Evolutionary conservation across 2,797 vertebrate genomes (phyloP).

Genomic region (Cirrhinus mrigala): DNA sequence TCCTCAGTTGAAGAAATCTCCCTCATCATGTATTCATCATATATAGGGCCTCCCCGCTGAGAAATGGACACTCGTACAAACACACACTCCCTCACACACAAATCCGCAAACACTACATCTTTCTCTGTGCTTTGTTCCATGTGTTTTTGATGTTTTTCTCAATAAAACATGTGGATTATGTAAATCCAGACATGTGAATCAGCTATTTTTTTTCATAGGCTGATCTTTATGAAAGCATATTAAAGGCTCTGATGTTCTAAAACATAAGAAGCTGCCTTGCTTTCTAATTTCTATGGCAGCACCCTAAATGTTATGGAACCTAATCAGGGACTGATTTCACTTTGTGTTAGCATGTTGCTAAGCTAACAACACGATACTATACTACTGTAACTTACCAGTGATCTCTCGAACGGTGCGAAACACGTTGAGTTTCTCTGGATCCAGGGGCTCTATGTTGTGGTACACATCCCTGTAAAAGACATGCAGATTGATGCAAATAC

Average conservation of each 20-base stretch:
- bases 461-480: conserved; percentile 86
- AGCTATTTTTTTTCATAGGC: background rate
- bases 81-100: conserved; percentile 19
- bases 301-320: background rate
- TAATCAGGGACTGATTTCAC: background rate
- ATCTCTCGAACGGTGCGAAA: conserved; percentile 96
- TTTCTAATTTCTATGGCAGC: background rate
- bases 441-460: conserved; percentile 92
- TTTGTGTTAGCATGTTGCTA: background rate
- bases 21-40: conserved; percentile 77
- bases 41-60: conserved; percentile 68
- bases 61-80: conserved; percentile 13
- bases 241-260: background rate
- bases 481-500: background rate
- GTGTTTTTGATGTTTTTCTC: background rate
- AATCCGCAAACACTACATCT: background rate
- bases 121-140: background rate
- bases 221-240: background rate
- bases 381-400: conserved; percentile 83
- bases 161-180: conserved; percentile 5
- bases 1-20: conserved; percentile 61
- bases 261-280: background rate
- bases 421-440: conserved; percentile 94
- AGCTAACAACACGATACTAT: background rate
- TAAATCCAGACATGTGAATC: background rate